phyloP scores from a whole-genome alignment of 1,140 invertebrate species.

The Harpegnathos saltator region DNA sequence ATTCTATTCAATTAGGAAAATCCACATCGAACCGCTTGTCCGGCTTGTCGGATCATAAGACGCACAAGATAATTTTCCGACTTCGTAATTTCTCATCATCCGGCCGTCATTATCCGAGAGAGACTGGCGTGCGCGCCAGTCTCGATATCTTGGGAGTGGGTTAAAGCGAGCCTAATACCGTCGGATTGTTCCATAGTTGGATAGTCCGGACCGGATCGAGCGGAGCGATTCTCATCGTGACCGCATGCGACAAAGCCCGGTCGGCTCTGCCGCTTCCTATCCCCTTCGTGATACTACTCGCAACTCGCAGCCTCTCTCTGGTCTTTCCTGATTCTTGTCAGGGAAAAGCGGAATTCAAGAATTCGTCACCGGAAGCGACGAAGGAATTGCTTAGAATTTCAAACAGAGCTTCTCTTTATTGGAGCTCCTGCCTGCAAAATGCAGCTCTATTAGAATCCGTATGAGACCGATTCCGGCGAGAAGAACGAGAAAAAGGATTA shows the following conservation, averaged over 20 bases:
- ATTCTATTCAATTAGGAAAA: slow-evolving; percentile 34
- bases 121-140: slow-evolving; percentile 53
- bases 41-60: slow-evolving; percentile 55
- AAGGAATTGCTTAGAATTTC: too few relatives aligned
- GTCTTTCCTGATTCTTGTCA: too few relatives aligned
- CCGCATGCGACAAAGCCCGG: slow-evolving; percentile 77
- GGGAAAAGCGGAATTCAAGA: too few relatives aligned
- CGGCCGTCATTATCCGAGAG: slow-evolving; percentile 44
- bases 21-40: slow-evolving; percentile 52
- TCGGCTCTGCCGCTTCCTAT: slow-evolving; percentile 42
- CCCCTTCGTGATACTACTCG: too few relatives aligned
- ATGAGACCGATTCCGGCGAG: too few relatives aligned
- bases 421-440: too few relatives aligned
- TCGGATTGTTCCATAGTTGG: slow-evolving; percentile 56
- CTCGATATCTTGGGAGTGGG: slow-evolving; percentile 68
- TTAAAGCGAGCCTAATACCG: slow-evolving; percentile 76
- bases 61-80: slow-evolving; percentile 47
- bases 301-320: too few relatives aligned
- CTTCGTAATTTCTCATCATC: slow-evolving; percentile 20
- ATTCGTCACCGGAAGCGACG: too few relatives aligned
- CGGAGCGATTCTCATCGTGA: slow-evolving; percentile 71
- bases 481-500: too few relatives aligned
- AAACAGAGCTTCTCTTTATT: background rate
- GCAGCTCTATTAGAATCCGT: too few relatives aligned
- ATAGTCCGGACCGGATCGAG: slow-evolving; percentile 69